Evolutionary conservation across 1,140 invertebrate species (phyloP).

Genomic region (Sogatella furcifera): DNA sequence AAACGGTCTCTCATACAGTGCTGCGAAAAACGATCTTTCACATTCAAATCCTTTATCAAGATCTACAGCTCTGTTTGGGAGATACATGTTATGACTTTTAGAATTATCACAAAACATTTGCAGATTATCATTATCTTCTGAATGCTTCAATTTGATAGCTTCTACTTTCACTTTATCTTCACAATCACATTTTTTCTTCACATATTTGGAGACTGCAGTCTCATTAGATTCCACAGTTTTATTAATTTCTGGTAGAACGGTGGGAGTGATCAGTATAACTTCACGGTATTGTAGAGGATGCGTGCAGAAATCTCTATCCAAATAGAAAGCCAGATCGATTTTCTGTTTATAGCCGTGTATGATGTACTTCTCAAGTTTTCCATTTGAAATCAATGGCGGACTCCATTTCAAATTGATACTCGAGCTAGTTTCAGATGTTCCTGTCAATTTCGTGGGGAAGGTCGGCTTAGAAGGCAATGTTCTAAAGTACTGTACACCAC

Average conservation of each 20-base stretch:
- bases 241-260: constrained; percentile 11
- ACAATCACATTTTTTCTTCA: no score
- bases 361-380: constrained; percentile 70
- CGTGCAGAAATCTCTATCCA: constrained; percentile 21
- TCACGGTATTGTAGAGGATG: constrained; percentile 3
- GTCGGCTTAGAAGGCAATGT: constrained; percentile 63
- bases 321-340: constrained; percentile 13
- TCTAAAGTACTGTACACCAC: constrained; percentile 63
- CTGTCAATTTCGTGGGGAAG: constrained; percentile 44
- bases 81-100: no score
- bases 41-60: no score
- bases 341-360: constrained; percentile 45
- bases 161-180: no score
- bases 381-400: constrained; percentile 62
- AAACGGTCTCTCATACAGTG: no score
- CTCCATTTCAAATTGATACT: constrained; percentile 63
- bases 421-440: constrained; percentile 42
- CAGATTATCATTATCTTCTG: no score
- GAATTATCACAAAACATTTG: no score
- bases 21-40: no score
- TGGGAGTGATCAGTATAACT: background rate
- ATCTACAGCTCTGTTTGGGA: no score
- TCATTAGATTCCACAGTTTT: no score
- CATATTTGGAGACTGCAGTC: no score
- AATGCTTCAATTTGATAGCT: no score